Base-by-base conservation (phyloP, 2,888 invertebrate genomes). In the Heliconius ismenius region DNA sequence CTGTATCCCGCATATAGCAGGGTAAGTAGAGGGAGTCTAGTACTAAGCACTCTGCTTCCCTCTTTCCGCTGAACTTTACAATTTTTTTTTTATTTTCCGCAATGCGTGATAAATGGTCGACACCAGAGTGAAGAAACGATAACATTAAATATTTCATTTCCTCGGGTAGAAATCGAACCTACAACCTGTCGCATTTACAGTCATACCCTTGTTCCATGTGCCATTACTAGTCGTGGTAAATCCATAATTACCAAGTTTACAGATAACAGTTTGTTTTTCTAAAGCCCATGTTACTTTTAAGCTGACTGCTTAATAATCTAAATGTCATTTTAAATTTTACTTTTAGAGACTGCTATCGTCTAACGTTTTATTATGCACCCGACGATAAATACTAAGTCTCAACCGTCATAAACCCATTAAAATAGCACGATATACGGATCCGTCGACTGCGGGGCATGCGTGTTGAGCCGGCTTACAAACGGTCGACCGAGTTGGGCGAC, bases 341-440 rank as follows among this genome's bases (percentile, higher is more conserved):
- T 78, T 76, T 78, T 77, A 79, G 75, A 77, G 80, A 76, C 76
- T 78, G 76, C 75, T 85, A 80, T 82, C 75, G 70, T 74, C 77
- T 78, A 77, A 73, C 78, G 81, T 78, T 79, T 86, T 79, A 77
- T 73, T 87, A 85, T 81, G 81, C 79, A 82, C 79, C 80, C 83
- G 81, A 85, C 86, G 84, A 86, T 86, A 89, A 88, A 89, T 89
- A 89, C 84, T 85, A 84, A 83, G 84, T 86, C 85, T 88, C 85
- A 87, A 86, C 89, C 90, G 88, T 91, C 90, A 89, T 92, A 90
- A 90, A 90, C 82, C 89, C 85, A 91, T 92, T 91, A 88, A 90
- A 90, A 89, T 90, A 89, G 84, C 83, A 84, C 86, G 83, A 82
- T 85, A 80, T 84, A 85, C 81, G 84, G 82, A 84, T 84, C 83